Evolutionary conservation across 2,888 invertebrate species (phyloP).

Genomic region (Rhagophthalmus giganteus): DNA sequence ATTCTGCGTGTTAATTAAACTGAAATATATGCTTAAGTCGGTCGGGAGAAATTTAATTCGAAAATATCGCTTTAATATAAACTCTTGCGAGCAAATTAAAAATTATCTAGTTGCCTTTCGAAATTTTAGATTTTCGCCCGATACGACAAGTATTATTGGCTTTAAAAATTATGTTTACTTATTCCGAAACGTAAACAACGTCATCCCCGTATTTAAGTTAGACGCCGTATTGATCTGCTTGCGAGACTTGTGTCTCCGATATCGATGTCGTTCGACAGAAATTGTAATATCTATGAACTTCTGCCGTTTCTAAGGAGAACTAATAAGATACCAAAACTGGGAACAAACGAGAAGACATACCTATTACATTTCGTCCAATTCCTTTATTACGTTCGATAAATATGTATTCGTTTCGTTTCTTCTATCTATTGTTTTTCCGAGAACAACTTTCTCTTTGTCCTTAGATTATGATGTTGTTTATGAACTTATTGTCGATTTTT

Average conservation of each 20-base stretch:
- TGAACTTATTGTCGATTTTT: too few species aligned
- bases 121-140: background rate
- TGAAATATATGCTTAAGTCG: conserved; percentile 18
- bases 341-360: too few species aligned
- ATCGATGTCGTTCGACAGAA: conserved; percentile 21
- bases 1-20: conserved; percentile 24
- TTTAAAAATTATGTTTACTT: conserved; percentile 8
- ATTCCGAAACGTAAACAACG: background rate
- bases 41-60: conserved; percentile 14
- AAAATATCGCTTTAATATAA: conserved; percentile 18
- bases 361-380: too few species aligned
- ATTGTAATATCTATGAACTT: conserved; percentile 19
- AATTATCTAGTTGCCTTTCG: conserved; percentile 1
- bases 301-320: conserved; percentile 16
- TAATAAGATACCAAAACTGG: conserved; percentile 16
- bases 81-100: too few species aligned
- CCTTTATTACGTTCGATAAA: too few species aligned
- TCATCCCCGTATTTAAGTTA: too few species aligned
- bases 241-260: conserved; percentile 19
- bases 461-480: too few species aligned
- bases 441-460: too few species aligned
- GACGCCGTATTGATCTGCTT: conserved; percentile 18
- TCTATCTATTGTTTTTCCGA: too few species aligned
- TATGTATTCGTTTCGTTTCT: too few species aligned
- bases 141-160: background rate